phyloP scores from a whole-genome alignment of 2,888 invertebrate species.

The Cheilosia vernalis region DNA sequence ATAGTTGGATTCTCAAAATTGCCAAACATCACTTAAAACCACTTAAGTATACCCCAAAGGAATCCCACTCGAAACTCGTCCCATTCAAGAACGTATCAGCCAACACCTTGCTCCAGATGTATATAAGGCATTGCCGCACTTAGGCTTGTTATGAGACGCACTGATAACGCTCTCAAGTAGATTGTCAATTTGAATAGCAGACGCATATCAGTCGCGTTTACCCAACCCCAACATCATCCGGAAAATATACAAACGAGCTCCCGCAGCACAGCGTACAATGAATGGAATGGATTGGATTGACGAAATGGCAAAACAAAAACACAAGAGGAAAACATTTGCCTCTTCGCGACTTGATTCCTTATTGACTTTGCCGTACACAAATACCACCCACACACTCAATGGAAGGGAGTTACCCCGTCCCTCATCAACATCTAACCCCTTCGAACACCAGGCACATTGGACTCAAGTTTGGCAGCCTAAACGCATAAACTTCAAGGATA shows the following conservation, averaged over 20 bases:
- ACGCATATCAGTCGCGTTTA: conserved; percentile 23
- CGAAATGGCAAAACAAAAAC: conserved; percentile 39
- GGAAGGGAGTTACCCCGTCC: conserved; percentile 27
- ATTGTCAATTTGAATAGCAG: conserved; percentile 71
- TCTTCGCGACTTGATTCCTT: conserved; percentile 63
- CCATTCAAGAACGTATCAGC: conserved; percentile 58
- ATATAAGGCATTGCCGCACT: conserved; percentile 51
- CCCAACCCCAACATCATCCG: neutral
- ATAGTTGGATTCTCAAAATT: conserved; percentile 62
- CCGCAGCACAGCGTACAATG: neutral
- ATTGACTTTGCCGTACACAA: conserved; percentile 57
- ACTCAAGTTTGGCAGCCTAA: conserved; percentile 62
- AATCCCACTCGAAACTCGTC: conserved; percentile 45
- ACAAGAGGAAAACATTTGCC: conserved; percentile 59
- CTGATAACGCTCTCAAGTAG: conserved; percentile 73
- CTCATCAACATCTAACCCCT: conserved; percentile 41
- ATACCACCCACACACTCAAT: conserved; percentile 32
- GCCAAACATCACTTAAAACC: conserved; percentile 67
- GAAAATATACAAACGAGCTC: conserved; percentile 57
- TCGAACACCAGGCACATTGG: conserved; percentile 50
- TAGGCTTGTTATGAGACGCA: conserved; percentile 71
- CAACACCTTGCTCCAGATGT: conserved; percentile 56
- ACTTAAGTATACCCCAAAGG: conserved; percentile 58
- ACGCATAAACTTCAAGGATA: conserved; percentile 72
- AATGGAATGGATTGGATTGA: conserved; percentile 18